Evolutionary conservation across 1,140 invertebrate genomes (phyloP).

Genomic region (Trachelipus rathkii): DNA sequence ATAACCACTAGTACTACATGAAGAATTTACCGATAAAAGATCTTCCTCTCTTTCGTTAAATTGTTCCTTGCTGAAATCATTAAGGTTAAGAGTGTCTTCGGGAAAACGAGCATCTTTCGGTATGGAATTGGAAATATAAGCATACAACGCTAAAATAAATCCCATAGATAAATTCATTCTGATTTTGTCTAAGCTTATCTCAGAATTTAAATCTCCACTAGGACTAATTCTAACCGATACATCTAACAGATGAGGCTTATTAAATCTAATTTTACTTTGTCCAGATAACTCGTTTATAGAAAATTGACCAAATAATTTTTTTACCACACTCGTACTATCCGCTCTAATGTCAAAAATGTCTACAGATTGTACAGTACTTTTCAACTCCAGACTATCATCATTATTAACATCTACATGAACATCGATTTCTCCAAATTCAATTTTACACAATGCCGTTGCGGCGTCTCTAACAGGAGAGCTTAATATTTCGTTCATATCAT

Average conservation of each 20-base stretch:
- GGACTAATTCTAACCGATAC: conserved; percentile 38
- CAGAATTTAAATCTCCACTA: conserved; percentile 39
- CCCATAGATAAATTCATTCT: conserved; percentile 36
- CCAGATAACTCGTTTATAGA: conserved; percentile 24
- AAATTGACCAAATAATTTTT: conserved; percentile 52
- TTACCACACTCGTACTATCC: conserved; percentile 60
- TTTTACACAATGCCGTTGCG: conserved; percentile 65
- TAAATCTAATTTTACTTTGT: conserved; percentile 35
- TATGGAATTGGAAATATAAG: conserved; percentile 41
- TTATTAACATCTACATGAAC: conserved; percentile 62
- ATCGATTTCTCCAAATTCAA: conserved; percentile 66
- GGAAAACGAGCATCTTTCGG: conserved; percentile 33
- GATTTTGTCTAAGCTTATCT: conserved; percentile 42
- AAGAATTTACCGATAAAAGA: conserved; percentile 46
- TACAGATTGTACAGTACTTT: conserved; percentile 65
- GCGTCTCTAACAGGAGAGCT: conserved; percentile 69
- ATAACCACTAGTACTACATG: conserved; percentile 60
- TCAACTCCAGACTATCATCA: conserved; percentile 66
- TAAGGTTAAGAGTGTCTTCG: conserved; percentile 40
- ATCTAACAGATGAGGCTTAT: conserved; percentile 40
- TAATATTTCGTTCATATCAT: conserved; percentile 65
- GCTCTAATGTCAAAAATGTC: conserved; percentile 68
- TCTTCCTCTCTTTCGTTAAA: conserved; percentile 45
- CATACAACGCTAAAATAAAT: conserved; percentile 36
- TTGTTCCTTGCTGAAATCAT: conserved; percentile 32